A percentile compares a stretch with the other conserved stretches of the same genome.
phyloP scores from a whole-genome alignment of 2,797 vertebrate species.

The Macroramphosus scolopax region DNA sequence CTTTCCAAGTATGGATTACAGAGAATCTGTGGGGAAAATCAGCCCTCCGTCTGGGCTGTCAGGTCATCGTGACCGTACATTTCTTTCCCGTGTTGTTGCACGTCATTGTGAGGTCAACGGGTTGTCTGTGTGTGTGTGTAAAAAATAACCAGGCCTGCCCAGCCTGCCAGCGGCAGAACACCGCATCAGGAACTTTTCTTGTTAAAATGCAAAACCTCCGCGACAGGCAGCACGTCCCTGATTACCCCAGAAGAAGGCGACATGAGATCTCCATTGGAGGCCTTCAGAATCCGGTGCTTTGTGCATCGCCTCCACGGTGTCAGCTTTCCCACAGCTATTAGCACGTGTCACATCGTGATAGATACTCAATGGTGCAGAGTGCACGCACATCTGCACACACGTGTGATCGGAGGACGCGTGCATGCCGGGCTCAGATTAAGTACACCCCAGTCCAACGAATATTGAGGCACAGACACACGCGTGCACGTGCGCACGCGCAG shows the following conservation, averaged over 20 bases:
- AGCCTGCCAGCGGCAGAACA: constrained; percentile 51
- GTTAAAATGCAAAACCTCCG: constrained; percentile 19
- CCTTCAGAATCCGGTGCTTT: constrained; percentile 25
- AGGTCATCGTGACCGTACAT: no score
- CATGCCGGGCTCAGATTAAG: constrained; percentile 32
- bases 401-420: constrained; percentile 40
- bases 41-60: no score
- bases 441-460: constrained; percentile 20
- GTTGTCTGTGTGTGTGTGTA: constrained; percentile 32
- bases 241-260: constrained; percentile 15
- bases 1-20: no score
- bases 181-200: constrained; percentile 28
- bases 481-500: background rate
- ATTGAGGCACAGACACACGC: constrained; percentile 15
- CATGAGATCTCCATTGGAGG: constrained; percentile 11
- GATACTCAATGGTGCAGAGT: constrained; percentile 45
- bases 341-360: constrained; percentile 44
- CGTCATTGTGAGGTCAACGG: constrained; percentile 34
- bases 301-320: constrained; percentile 23
- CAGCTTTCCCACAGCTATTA: constrained; percentile 57
- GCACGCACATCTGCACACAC: constrained; percentile 10
- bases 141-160: constrained; percentile 61
- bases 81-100: constrained; percentile 29
- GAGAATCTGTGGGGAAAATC: no score
- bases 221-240: constrained; percentile 6